Base-by-base conservation (phyloP, 2,797 vertebrate genomes). In the Enteromius treurensis region DNA sequence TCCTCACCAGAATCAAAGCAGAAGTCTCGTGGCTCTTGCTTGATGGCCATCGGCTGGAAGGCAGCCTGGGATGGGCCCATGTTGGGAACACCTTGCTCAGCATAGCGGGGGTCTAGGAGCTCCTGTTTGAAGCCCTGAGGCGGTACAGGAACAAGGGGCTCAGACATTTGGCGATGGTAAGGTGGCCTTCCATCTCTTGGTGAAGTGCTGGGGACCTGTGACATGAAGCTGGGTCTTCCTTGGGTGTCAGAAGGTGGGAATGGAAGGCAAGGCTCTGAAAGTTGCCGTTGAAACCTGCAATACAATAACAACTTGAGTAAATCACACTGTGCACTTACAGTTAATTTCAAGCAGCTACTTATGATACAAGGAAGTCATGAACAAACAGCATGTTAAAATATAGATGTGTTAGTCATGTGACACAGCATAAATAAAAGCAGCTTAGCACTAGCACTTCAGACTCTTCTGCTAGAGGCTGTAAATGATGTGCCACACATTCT, bases 61-160 rank as follows among this genome's bases (percentile, higher is more conserved):
- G 95, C 85, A 0, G 95, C 91, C 86, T 94, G 88, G 0, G 92
- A 88, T 49, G 95, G 94, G 3, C 90, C 92, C 92, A 97, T 94
- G 89, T 92, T 84, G 11, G 96, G 94, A 32, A 95, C 94, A 0
- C 96, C 92, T 0, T 97, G 97, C 91, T 99, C 97, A 0, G 89
- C 51, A 11, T 98, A 98, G 19, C 95, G 96, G 0, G 96, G 95
- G 91, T 99, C 97, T 0, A 96, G 93, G 88, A 97, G 95, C 89
- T 99, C 97, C 87, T 98, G 97, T 90, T 98, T 98, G 93, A 98
- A 98, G 88, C 96, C 95, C 93, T 97, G 97, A 86, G 96, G 92
- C 34, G 96, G 96, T 2, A 93, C 88, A 0, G 96, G 94, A 89
- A 95, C 96, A n/a, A 98, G 89, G 0, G 97, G 97, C 91, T 98